phyloP scores from a whole-genome alignment of 2,113 vertebrate species.

The Chrysochloris asiatica region DNA sequence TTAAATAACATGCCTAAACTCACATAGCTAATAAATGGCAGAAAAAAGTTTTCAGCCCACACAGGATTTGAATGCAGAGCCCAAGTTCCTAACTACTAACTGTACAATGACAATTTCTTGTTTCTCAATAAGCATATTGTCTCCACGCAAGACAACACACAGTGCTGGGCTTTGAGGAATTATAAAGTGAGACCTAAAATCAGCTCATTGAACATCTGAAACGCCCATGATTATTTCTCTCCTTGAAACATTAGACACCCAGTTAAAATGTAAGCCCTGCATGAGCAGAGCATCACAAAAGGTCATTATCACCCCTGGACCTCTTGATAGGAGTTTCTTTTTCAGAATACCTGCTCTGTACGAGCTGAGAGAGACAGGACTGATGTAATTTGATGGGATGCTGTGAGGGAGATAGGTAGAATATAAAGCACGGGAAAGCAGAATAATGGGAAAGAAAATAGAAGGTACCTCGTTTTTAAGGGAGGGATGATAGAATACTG shows the following conservation, averaged over 20 bases:
- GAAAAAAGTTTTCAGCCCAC: neutral
- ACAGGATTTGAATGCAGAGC: neutral
- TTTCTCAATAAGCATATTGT: neutral
- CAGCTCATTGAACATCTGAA: neutral
- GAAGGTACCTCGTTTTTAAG: neutral
- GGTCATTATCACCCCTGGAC: neutral
- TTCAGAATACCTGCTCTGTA: neutral
- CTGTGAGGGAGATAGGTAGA: neutral
- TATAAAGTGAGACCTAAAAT: neutral
- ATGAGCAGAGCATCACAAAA: neutral
- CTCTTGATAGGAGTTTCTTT: neutral
- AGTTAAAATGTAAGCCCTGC: neutral
- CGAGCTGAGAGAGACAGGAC: neutral
- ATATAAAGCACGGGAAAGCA: neutral
- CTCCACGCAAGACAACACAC: neutral
- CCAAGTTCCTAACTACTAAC: neutral
- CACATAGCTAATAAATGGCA: neutral
- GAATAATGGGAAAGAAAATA: neutral
- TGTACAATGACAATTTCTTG: neutral
- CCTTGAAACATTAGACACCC: neutral
- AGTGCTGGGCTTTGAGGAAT: neutral
- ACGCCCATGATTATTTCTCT: neutral
- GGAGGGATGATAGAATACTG: neutral
- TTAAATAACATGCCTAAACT: neutral
- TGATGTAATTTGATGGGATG: neutral